phyloP scores from a whole-genome alignment of 1,140 invertebrate species.

The Ips typographus region DNA sequence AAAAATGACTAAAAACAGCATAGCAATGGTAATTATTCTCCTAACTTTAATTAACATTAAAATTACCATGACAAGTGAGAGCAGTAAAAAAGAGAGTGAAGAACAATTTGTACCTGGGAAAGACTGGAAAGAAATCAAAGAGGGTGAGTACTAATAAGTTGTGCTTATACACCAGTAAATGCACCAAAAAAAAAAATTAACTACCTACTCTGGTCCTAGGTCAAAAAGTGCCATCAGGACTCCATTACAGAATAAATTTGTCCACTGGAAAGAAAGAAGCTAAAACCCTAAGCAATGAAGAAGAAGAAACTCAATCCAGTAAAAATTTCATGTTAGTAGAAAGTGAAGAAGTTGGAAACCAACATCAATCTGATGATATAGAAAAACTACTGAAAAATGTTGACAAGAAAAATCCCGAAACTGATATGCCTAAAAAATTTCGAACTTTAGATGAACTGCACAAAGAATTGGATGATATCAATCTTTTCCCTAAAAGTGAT shows the following conservation, averaged over 20 bases:
- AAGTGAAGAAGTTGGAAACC: conserved; percentile 28
- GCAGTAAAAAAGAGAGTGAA: conserved; percentile 31
- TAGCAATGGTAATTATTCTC: too few relatives aligned
- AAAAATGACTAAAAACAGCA: too few relatives aligned
- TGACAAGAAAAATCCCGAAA: conserved; percentile 42
- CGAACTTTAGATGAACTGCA: conserved; percentile 68
- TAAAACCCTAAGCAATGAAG: conserved; percentile 61
- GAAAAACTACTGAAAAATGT: conserved; percentile 49
- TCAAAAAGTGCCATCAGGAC: conserved; percentile 68
- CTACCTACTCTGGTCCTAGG: conserved; percentile 54
- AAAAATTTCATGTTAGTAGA: conserved; percentile 38
- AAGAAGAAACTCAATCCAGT: conserved; percentile 35
- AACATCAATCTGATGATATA: conserved; percentile 40
- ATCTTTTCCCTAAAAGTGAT: conserved; percentile 68
- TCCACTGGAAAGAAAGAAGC: conserved; percentile 72
- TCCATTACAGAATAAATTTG: conserved; percentile 75
- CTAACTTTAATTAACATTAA: conserved; percentile 4
- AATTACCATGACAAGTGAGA: not conserved
- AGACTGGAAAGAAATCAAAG: conserved; percentile 62
- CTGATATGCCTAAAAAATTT: conserved; percentile 41
- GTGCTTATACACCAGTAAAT: too few relatives aligned
- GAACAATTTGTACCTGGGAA: conserved; percentile 58
- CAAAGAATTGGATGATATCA: conserved; percentile 62
- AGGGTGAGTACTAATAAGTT: conserved; percentile 52
- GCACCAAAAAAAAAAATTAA: not conserved